Evolutionary conservation across 2,113 vertebrate species (phyloP).

Genomic region (Eurypyga helias): DNA sequence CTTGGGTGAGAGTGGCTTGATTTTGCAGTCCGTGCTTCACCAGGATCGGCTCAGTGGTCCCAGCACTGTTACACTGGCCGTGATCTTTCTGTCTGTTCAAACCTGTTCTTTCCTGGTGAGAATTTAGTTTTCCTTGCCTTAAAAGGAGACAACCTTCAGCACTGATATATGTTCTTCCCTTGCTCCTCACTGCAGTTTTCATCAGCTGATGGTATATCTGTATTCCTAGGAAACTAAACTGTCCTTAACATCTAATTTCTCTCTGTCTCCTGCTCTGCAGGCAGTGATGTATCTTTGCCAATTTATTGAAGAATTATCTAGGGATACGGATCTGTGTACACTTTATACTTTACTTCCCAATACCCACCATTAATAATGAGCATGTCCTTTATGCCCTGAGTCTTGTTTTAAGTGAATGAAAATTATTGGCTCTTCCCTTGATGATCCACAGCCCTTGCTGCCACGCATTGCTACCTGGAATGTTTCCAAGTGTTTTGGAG

Average conservation of each 20-base stretch:
- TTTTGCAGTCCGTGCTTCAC: neutral
- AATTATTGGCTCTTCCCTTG: neutral
- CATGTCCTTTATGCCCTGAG: conserved; percentile 33
- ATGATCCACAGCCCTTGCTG: neutral
- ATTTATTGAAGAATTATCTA: conserved; percentile 40
- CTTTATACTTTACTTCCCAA: conserved; percentile 23
- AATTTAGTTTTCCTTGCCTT: conserved; percentile 33
- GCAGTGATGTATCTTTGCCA: conserved; percentile 51
- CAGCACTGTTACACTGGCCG: accelerated
- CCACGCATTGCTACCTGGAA: neutral
- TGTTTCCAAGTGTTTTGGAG: conserved; percentile 46
- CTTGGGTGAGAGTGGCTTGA: neutral
- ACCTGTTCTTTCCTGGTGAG: neutral
- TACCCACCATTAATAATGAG: conserved; percentile 46
- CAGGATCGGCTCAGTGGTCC: accelerated
- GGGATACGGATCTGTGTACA: conserved; percentile 57
- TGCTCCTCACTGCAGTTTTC: neutral
- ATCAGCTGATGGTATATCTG: conserved; percentile 39
- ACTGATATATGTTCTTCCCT: conserved; percentile 23
- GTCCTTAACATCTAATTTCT: conserved; percentile 29
- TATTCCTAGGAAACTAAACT: conserved; percentile 43
- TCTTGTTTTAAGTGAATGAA: conserved; percentile 37
- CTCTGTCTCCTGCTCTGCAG: conserved; percentile 49
- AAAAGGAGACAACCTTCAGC: conserved; percentile 21
- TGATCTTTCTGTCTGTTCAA: neutral